phyloP scores from a whole-genome alignment of 2,797 vertebrate genomes.

The Falco berigora region DNA sequence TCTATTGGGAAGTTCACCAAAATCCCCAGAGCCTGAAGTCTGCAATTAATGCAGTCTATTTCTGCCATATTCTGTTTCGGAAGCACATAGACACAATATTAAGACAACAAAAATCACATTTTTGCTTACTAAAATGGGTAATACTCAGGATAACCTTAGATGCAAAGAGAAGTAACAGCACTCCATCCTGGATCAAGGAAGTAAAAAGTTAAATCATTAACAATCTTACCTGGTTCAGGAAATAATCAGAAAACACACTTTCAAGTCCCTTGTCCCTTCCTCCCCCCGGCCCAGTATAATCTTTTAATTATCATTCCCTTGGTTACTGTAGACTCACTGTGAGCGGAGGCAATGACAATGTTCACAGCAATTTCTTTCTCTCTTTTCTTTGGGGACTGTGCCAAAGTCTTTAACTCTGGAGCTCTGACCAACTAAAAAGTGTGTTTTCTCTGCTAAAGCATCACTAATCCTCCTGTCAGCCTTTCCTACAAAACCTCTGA shows the following conservation, averaged over 20 bases:
- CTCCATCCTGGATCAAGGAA: background rate
- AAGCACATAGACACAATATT: background rate
- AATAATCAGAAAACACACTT: background rate
- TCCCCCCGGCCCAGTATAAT: too few species aligned
- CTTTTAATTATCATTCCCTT: background rate
- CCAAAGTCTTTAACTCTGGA: background rate
- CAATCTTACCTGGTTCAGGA: background rate
- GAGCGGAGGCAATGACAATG: rapidly evolving
- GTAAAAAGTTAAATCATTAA: background rate
- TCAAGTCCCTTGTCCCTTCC: background rate
- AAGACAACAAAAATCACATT: background rate
- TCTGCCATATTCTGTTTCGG: background rate
- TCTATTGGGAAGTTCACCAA: background rate
- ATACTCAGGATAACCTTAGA: background rate
- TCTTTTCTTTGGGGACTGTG: too few species aligned
- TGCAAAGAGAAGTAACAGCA: background rate
- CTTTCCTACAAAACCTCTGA: background rate
- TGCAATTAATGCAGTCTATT: background rate
- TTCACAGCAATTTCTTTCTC: background rate
- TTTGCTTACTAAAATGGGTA: background rate
- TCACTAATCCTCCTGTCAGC: background rate
- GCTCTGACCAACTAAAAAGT: background rate
- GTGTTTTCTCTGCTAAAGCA: background rate
- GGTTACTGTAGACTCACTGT: background rate
- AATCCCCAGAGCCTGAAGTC: background rate